Conservation (phyloP, 2,888 invertebrate species). For the Phyto melanocephala region DNA sequence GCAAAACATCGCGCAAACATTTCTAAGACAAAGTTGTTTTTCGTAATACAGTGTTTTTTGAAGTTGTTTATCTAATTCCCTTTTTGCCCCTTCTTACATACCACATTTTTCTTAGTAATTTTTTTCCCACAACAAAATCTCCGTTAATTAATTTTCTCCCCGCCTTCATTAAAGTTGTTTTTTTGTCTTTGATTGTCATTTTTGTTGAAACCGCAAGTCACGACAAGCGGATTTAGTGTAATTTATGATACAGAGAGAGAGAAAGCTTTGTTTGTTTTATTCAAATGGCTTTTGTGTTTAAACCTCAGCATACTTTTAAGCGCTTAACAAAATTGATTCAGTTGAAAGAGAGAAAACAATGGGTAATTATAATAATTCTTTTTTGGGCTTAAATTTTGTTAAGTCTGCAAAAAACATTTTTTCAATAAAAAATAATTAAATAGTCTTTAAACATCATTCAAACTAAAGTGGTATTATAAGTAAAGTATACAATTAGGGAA, state of each 20-base stretch:
- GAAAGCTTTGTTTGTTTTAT: background rate
- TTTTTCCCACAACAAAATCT: background rate
- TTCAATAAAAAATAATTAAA: too few relatives aligned
- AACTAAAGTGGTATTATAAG: too few relatives aligned
- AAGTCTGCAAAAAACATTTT: background rate
- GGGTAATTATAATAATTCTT: slow-evolving; percentile 40
- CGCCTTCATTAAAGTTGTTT: background rate
- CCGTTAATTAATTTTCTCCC: background rate
- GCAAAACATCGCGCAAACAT: too few relatives aligned
- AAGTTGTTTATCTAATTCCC: too few relatives aligned
- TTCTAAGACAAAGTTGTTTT: too few relatives aligned
- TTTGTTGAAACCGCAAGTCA: slow-evolving; percentile 29
- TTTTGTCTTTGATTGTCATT: background rate
- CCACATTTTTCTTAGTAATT: too few relatives aligned
- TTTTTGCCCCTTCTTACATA: background rate
- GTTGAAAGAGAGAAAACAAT: slow-evolving; percentile 8
- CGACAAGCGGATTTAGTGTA: slow-evolving; percentile 24
- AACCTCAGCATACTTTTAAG: slow-evolving; percentile 21
- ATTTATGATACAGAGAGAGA: background rate
- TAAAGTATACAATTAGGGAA: too few relatives aligned
- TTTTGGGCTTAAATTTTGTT: slow-evolving; percentile 3
- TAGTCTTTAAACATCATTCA: too few relatives aligned
- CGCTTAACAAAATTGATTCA: slow-evolving; percentile 9
- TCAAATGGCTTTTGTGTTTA: background rate
- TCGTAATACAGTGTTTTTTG: too few relatives aligned